These are phyloP conservation scores for Galeopterus variegatus DNA, from an alignment of 2,113 vertebrate genomes.

Conservation along the genomic window DNA sequence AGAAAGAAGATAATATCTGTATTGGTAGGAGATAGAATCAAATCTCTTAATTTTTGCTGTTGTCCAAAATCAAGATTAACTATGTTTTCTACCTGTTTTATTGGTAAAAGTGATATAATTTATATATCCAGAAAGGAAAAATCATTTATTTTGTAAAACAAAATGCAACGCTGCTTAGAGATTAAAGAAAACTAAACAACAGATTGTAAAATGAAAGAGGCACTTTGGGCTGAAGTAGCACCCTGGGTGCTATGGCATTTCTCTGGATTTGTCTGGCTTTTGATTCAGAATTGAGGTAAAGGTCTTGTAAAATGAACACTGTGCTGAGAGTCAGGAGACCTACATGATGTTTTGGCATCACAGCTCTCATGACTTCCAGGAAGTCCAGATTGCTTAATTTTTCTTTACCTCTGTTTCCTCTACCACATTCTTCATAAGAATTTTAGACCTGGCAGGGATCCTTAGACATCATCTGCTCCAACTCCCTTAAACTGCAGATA, in stretches of 20 bases:
- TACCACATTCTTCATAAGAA: slow-evolving; percentile 24
- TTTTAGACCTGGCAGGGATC: not conserved
- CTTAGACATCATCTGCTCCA: not conserved
- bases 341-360: not conserved
- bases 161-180: not conserved
- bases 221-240: not conserved
- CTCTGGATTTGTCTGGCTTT: slow-evolving; percentile 20
- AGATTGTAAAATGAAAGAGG: not conserved
- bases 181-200: slow-evolving; percentile 15
- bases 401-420: not conserved
- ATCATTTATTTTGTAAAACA: not conserved
- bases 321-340: not conserved
- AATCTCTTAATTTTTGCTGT: slow-evolving; percentile 18
- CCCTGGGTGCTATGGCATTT: not conserved
- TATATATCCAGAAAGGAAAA: slow-evolving; percentile 42
- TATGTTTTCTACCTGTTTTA: slow-evolving; percentile 4
- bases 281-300: not conserved
- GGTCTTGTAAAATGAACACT: slow-evolving; percentile 26
- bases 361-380: not conserved
- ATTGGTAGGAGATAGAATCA: not conserved
- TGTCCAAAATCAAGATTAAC: not conserved
- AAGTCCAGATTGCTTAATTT: not conserved
- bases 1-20: not conserved
- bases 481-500: not conserved
- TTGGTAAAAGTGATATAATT: not conserved